These are phyloP conservation scores for Miltochrista miniata DNA, from an alignment of 2,888 invertebrate genomes.

Conservation along the genomic window DNA sequence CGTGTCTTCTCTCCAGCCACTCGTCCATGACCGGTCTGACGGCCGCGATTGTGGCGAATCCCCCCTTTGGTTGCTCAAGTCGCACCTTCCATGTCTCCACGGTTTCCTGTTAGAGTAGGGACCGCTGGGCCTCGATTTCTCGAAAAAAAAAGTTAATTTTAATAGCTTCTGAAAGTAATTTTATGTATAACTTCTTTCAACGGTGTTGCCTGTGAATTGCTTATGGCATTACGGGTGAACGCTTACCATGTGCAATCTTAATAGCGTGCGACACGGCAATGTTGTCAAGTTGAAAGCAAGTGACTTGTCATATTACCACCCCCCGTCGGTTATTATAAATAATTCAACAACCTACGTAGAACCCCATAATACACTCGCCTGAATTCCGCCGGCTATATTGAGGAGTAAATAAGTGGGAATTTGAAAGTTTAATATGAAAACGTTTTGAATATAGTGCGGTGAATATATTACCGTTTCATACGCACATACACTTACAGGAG, in stretches of 20 bases:
- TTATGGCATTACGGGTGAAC: no score
- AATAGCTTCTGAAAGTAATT: constrained; percentile 12
- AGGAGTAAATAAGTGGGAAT: constrained; percentile 20
- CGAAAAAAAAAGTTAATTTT: no score
- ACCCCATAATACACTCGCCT: constrained; percentile 27
- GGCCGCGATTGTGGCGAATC: no score
- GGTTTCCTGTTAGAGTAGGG: no score
- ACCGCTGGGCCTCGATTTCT: no score
- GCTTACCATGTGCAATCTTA: constrained; percentile 21
- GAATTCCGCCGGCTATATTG: constrained; percentile 19
- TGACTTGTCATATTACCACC: constrained; percentile 36
- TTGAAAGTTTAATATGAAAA: constrained; percentile 12
- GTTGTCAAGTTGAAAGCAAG: constrained; percentile 34
- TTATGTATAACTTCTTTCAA: constrained; percentile 6
- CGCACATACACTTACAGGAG: no score
- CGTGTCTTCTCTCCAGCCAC: no score
- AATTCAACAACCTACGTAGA: constrained; percentile 30
- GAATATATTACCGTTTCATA: no score
- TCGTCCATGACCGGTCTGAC: no score
- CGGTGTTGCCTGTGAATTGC: constrained; percentile 23
- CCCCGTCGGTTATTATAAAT: constrained; percentile 33
- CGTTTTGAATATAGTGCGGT: not conserved
- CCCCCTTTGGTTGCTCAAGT: no score
- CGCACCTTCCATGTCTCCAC: no score
- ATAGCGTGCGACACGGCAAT: constrained; percentile 34